Evolutionary conservation across 2,888 invertebrate genomes (phyloP).

Genomic region (Drosophila atroscutellata): DNA sequence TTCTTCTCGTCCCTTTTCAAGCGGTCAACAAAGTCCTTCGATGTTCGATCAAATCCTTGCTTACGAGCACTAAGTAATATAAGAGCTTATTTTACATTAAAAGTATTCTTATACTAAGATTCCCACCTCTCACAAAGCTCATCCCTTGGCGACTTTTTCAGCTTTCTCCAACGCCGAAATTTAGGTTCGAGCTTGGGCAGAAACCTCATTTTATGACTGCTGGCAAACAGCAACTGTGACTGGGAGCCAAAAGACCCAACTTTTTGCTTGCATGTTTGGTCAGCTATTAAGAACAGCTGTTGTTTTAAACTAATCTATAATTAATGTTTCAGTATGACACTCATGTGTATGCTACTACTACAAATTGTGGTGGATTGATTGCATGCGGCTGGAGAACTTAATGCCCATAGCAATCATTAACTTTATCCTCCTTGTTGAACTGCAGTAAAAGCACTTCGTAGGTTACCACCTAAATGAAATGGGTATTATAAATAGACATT

Average conservation of each 20-base stretch:
- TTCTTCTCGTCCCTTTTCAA: slow-evolving; percentile 20
- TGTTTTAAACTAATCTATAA: slow-evolving; percentile 72
- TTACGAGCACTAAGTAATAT: slow-evolving; percentile 47
- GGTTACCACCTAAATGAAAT: slow-evolving; percentile 86
- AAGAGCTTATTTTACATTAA: background rate
- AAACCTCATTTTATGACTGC: slow-evolving; percentile 59
- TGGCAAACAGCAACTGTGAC: slow-evolving; percentile 25
- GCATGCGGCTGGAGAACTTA: slow-evolving; percentile 10
- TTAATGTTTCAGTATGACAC: slow-evolving; percentile 41
- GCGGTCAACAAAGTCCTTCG: slow-evolving; percentile 46
- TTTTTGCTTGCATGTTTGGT: slow-evolving; percentile 22
- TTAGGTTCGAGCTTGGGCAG: slow-evolving; percentile 55
- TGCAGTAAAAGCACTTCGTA: slow-evolving; percentile 87
- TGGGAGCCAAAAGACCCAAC: background rate
- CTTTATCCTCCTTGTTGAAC: slow-evolving; percentile 84
- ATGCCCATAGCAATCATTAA: slow-evolving; percentile 67
- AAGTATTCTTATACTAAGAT: background rate
- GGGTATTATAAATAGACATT: slow-evolving; percentile 54
- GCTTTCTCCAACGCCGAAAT: slow-evolving; percentile 46
- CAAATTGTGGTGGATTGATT: slow-evolving; percentile 28
- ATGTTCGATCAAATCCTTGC: slow-evolving; percentile 36
- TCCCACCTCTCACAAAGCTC: slow-evolving; percentile 49
- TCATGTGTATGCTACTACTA: slow-evolving; percentile 17
- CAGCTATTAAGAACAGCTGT: slow-evolving; percentile 62
- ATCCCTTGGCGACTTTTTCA: background rate